Base-by-base conservation (phyloP, 1,140 invertebrate genomes). In the Hyphantria cunea region DNA sequence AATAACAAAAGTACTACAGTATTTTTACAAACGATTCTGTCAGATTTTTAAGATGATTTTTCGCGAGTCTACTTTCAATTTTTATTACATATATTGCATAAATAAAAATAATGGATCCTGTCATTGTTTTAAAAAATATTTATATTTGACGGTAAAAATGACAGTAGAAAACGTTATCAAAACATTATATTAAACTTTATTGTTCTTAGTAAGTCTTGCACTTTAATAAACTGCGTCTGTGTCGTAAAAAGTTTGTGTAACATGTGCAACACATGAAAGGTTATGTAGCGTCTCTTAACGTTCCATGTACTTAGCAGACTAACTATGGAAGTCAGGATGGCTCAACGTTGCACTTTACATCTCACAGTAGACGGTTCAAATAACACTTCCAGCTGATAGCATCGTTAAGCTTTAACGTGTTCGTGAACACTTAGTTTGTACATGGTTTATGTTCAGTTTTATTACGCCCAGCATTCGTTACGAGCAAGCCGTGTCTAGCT, bases 381-480 rank as follows among this genome's bases (percentile, higher is more conserved):
- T 73, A 73, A 70, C 61, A 73, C 50, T 69, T 69, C 44, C 52
- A 59, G 42, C 61, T 65, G 64, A 69, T 67, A 55, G 64, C 65
- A 52, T 64, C 70, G 56, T 70, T 65, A 64, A 70, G 55, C 67
- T 59, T 62, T 59, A 68, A 72, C 60, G 66, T 62, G 66, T 69
- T 61, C 55, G 47, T 66, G 66, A 72, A 65, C 66, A 66, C 70
- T 53, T 53, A 56, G 65, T 71, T n/a, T 54, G 70, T 66, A 56
- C 50, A 54, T 66, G 55, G 70, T 72, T 72, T 68, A 72, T 61
- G 70, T 65, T 64, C 59, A 63, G 62, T 68, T 72, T 72, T 68
- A 72, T 64, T 68, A 64, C 50, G 31, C 47, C 65, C 41, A 47
- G 25, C 32, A 45, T 33, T 62, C 32, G 59, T 68, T 63, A 58